These are phyloP conservation scores for Ricordea florida DNA, from an alignment of 92 coral and sea anemone species.

Conservation along the genomic window DNA sequence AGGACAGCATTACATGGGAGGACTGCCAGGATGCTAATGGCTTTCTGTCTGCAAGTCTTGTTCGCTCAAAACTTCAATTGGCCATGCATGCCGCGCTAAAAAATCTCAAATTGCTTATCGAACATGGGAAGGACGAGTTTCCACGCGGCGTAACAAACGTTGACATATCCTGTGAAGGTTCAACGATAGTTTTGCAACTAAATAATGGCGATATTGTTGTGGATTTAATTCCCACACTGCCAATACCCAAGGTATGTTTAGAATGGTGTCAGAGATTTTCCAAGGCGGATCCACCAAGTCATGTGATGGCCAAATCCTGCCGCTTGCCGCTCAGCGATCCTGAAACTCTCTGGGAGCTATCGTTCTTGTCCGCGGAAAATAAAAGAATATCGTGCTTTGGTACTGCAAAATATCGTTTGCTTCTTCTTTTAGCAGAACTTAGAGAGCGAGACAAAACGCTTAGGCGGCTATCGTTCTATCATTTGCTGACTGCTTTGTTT, in stretches of 20 bases:
- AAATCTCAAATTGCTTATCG: constrained; percentile 45
- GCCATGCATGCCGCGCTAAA: constrained; percentile 73
- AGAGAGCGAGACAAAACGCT: constrained; percentile 77
- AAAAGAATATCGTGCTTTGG: constrained; percentile 64
- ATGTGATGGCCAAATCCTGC: constrained; percentile 77
- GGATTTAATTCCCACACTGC: constrained; percentile 82
- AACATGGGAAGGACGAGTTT: constrained; percentile 57
- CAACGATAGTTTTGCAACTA: constrained; percentile 80
- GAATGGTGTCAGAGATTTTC: constrained; percentile 66
- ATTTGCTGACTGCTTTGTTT: constrained; percentile 68
- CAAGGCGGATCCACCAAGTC: constrained; percentile 71
- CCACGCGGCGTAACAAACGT: constrained; percentile 61
- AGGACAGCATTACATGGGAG: constrained; percentile 52
- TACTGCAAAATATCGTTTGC: constrained; percentile 55
- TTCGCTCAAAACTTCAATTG: constrained; percentile 83
- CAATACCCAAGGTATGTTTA: constrained; percentile 53
- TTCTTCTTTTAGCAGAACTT: constrained; percentile 72
- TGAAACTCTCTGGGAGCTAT: constrained; percentile 86
- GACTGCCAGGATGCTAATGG: constrained; percentile 79
- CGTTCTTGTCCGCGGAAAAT: constrained; percentile 77
- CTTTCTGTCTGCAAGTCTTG: constrained; percentile 80
- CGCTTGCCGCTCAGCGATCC: constrained; percentile 82
- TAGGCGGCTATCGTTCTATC: constrained; percentile 71
- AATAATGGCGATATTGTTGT: constrained; percentile 68
- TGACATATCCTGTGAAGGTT: constrained; percentile 72